These are phyloP conservation scores for Vollenhovia emeryi DNA, from an alignment of 1,140 invertebrate species.

Conservation along the genomic window DNA sequence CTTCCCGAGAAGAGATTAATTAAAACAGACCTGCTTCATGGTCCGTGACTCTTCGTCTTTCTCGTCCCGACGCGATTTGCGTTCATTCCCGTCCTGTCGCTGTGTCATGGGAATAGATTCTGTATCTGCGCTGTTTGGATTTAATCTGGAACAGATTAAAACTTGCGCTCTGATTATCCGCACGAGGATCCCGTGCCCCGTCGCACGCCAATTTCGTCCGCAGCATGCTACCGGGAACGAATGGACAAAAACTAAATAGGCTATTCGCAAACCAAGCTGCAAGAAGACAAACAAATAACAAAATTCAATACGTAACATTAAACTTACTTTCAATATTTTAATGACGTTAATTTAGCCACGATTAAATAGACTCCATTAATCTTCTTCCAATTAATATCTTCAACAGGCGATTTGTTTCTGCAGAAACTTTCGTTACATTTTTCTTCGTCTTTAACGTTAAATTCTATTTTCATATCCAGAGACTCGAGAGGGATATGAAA, in stretches of 20 bases:
- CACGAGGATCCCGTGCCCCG: not conserved
- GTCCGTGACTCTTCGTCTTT: constrained; percentile 81
- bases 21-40: constrained; percentile 79
- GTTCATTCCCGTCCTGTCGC: constrained; percentile 70
- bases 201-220: not conserved
- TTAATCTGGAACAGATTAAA: constrained; percentile 72
- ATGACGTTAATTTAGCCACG: not conserved
- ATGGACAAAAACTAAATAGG: not conserved
- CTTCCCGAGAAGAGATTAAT: not conserved
- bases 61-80: constrained; percentile 72
- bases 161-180: not conserved
- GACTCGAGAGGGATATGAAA: not conserved
- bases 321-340: not conserved
- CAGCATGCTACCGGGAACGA: not conserved
- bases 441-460: not conserved
- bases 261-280: not conserved
- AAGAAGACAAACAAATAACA: not conserved
- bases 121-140: constrained; percentile 69
- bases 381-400: not conserved
- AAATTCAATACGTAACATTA: not conserved
- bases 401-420: not conserved
- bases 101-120: constrained; percentile 82
- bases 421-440: not conserved
- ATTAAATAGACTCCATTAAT: not conserved
- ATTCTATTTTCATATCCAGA: not conserved